phyloP scores from a whole-genome alignment of 2,113 vertebrate genomes.

The Muntiacus reevesi region DNA sequence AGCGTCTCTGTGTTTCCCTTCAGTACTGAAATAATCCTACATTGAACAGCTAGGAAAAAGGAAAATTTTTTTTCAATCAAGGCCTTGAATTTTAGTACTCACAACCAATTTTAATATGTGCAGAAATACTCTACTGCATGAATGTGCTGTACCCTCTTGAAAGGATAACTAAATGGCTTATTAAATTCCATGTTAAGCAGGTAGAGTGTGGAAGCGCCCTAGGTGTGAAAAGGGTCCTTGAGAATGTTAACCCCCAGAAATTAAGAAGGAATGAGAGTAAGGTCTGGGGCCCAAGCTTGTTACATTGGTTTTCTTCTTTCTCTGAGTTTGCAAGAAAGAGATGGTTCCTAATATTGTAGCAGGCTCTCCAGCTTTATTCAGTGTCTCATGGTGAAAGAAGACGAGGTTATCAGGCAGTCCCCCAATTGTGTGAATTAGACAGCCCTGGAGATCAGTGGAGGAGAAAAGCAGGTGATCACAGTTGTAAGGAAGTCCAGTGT shows the following conservation, averaged over 20 bases:
- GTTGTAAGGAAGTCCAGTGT: not conserved
- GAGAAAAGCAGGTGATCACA: not conserved
- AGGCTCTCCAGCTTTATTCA: not conserved
- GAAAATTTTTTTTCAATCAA: not conserved
- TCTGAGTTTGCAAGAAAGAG: not conserved
- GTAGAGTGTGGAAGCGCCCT: not conserved
- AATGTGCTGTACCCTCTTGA: not conserved
- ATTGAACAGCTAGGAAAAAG: not conserved
- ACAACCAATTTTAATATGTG: not conserved
- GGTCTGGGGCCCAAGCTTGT: not conserved
- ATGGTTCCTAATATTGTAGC: not conserved
- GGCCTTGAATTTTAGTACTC: not conserved
- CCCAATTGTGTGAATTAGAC: not conserved
- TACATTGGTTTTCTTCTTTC: not conserved
- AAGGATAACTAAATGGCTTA: not conserved
- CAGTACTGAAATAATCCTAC: not conserved
- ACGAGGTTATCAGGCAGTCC: not conserved
- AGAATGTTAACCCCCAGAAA: not conserved
- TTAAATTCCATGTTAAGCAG: not conserved
- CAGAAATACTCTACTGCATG: not conserved
- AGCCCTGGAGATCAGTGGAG: not conserved
- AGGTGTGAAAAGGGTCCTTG: not conserved
- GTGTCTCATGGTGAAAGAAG: not conserved
- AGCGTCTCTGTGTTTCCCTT: not conserved
- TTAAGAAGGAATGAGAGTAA: not conserved